Base-by-base conservation (phyloP, 1,140 invertebrate species). In the Ceratitis capitata region DNA sequence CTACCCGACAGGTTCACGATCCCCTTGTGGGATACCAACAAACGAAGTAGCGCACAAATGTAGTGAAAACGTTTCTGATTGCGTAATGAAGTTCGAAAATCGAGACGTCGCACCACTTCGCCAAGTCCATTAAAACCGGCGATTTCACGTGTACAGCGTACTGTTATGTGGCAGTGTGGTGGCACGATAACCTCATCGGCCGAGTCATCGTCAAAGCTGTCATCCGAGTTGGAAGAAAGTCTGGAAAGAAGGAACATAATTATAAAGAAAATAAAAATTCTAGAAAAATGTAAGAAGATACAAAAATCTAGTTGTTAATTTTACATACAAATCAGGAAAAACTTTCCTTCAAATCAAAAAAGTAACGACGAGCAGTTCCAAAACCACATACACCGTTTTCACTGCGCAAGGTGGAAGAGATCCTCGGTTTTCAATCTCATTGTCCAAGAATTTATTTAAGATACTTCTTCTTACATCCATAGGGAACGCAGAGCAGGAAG, bases 31-130 rank as follows among this genome's bases (percentile, higher is more conserved):
- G 96, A 95, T 47, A 99, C 95, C 56, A 99, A 93, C 42, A 99
- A 93, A 90, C 98, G 96, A 84, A 99, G 92, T 49, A 99, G 93
- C 88, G 98, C 97, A 89, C 97, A 98, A 88, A 99, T 98, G 92
- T 99, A 99, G 92, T 98, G 98, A 92, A 99, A 99, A 83, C 98
- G 94, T 83, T 98, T 94, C 19, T 97, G 96, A 92, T 99, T 98
- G 84, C 96, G 95, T 45, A 99, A 98, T 3, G 98, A 98, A 86
- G 97, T 97, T 84, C 96, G 95, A 93, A 99, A 98, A 92, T 99
- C 98, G 56, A 99, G 92, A 85, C 97, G 95, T 89, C 98, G 97
- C 23, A 99, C 95, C 2, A 98, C 98, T 92, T 99, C 98, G 88
- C 97, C 97, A 51, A 99, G 93, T 74, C 97, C 97, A 91, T 98